phyloP scores from a whole-genome alignment of 2,113 vertebrate genomes.

The Aleadryas rufinucha region DNA sequence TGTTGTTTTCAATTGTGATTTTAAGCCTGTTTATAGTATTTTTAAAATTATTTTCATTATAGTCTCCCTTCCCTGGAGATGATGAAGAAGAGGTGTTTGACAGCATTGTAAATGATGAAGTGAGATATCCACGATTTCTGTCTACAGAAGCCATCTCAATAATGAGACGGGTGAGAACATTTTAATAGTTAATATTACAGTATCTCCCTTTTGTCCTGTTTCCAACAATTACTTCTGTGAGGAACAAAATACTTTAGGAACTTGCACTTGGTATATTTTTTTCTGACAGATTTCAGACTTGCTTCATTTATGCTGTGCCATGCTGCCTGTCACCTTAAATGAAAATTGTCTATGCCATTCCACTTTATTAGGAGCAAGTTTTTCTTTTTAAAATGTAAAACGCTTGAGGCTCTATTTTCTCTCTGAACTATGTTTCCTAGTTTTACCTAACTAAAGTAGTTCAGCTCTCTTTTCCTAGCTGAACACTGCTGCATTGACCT shows the following conservation, averaged over 20 bases:
- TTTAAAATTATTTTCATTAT: not conserved
- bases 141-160: constrained; percentile 98
- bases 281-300: not conserved
- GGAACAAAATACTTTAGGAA: not conserved
- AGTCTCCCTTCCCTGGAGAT: constrained; percentile 98
- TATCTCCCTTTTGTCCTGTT: not conserved
- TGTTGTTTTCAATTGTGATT: not conserved
- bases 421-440: not conserved
- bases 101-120: constrained; percentile 99
- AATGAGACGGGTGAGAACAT: constrained; percentile 90
- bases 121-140: constrained; percentile 94
- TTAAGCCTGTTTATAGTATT: not conserved
- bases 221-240: not conserved
- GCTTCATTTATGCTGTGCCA: not conserved
- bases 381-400: not conserved
- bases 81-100: constrained; percentile 99
- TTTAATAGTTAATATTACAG: not conserved
- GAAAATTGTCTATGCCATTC: not conserved
- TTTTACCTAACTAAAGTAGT: not conserved
- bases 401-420: not conserved
- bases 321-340: not conserved
- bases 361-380: not conserved
- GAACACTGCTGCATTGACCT: not conserved
- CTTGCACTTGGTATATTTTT: rapidly evolving
- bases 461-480: not conserved